Evolutionary conservation across 92 coral and sea anemone genomes (phyloP).

Genomic region (Phymanthus crucifer): DNA sequence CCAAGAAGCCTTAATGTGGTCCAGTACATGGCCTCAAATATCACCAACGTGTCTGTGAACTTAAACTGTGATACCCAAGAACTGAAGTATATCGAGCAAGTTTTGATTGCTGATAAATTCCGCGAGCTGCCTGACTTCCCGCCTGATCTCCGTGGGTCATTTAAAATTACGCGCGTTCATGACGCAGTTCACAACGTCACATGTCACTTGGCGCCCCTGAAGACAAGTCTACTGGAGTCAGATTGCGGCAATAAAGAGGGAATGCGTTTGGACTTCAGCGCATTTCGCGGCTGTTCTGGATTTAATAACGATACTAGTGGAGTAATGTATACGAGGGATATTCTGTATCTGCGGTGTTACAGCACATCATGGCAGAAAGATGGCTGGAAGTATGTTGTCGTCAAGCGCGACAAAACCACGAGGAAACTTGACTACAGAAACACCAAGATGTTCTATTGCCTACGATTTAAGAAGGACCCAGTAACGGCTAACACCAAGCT

Average conservation of each 20-base stretch:
- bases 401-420: neutral
- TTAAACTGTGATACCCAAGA: neutral
- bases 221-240: neutral
- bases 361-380: conserved; percentile 27
- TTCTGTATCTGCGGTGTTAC: conserved; percentile 10
- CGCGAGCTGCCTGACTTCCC: conserved; percentile 13
- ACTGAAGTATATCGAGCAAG: neutral
- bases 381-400: conserved; percentile 28
- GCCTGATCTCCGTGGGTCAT: conserved; percentile 7
- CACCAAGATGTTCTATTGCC: conserved; percentile 7
- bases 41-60: neutral
- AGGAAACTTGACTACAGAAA: neutral
- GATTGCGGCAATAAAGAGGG: conserved; percentile 7
- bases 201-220: neutral
- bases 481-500: neutral
- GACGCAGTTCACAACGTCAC: neutral
- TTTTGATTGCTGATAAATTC: conserved; percentile 11
- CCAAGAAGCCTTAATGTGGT: too few species aligned
- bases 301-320: conserved; percentile 3
- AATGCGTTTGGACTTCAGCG: conserved; percentile 12
- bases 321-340: neutral
- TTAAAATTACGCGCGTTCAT: neutral
- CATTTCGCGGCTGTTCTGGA: neutral
- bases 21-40: neutral
- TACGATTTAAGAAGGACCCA: conserved; percentile 3